Evolutionary conservation across 2,797 vertebrate species (phyloP).

Genomic region (Bradypus variegatus): DNA sequence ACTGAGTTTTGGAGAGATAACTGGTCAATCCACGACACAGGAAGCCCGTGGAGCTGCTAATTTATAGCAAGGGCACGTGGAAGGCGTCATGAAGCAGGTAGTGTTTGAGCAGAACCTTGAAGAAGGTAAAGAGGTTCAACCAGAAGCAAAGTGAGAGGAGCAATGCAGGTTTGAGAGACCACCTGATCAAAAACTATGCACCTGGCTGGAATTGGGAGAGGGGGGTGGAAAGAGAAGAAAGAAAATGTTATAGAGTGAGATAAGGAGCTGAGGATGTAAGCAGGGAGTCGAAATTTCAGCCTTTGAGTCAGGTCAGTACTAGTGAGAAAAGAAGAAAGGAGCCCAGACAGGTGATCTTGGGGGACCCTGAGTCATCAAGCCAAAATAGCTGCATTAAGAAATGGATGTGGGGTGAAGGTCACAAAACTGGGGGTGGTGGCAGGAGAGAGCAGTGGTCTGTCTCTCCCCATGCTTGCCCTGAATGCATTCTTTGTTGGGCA

Average conservation of each 20-base stretch:
- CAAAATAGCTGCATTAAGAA: background rate
- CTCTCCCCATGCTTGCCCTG: background rate
- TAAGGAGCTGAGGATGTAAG: background rate
- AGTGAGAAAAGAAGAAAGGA: background rate
- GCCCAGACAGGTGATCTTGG: background rate
- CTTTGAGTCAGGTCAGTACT: background rate
- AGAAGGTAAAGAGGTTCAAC: background rate
- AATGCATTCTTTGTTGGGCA: background rate
- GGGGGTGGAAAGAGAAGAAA: background rate
- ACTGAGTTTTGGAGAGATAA: background rate
- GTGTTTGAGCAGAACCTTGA: background rate
- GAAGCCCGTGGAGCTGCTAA: background rate
- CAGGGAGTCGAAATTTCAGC: background rate
- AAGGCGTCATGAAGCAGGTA: background rate
- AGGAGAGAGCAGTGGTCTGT: background rate
- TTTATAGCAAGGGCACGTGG: background rate
- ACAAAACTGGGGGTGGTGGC: too few species aligned
- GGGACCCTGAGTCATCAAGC: background rate
- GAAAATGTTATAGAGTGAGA: accelerated
- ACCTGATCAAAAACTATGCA: background rate
- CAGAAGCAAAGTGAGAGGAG: background rate
- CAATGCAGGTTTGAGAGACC: background rate
- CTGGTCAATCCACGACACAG: accelerated
- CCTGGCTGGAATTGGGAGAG: background rate
- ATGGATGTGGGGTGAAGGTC: background rate